Percentiles rank a stretch among this genome's conserved stretches.
These are phyloP conservation scores for Ceryle rudis DNA, from an alignment of 2,797 vertebrate species.

Conservation along the genomic window DNA sequence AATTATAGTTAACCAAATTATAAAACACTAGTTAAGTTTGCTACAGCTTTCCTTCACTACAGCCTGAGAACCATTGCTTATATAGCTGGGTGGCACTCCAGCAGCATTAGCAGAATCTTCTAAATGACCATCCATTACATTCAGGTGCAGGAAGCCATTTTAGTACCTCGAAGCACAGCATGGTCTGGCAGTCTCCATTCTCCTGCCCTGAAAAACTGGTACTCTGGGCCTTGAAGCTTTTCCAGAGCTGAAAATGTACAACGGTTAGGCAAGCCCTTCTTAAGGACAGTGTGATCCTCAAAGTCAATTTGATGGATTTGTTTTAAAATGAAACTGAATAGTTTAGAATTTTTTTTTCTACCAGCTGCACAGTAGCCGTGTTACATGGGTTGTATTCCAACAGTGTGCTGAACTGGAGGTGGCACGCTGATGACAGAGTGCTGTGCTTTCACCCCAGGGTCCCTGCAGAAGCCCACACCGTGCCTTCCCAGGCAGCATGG, in stretches of 20 bases:
- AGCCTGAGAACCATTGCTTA: not conserved
- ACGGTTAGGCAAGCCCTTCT: not conserved
- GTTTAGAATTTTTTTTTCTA: not conserved
- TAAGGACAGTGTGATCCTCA: not conserved
- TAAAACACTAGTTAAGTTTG: not conserved
- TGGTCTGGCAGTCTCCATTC: not conserved
- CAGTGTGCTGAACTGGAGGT: not conserved
- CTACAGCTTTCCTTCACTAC: not conserved
- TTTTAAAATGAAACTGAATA: not conserved
- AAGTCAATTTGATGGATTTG: not conserved
- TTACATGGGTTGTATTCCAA: fast-evolving
- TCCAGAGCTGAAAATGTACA: not conserved
- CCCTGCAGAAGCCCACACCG: not conserved
- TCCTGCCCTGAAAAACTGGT: constrained; percentile 17
- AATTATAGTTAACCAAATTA: not conserved
- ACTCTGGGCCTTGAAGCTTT: not conserved
- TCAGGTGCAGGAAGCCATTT: constrained; percentile 47
- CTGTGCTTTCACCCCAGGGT: fast-evolving
- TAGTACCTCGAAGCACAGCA: not conserved
- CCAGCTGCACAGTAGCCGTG: not conserved
- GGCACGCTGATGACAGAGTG: fast-evolving
- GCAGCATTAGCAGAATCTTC: not conserved
- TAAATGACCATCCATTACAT: not conserved
- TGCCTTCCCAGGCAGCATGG: not conserved
- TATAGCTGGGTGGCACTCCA: not conserved